Evolutionary conservation across 2,113 vertebrate species (phyloP), one percentile per base, ranked within the genome.

Genomic region (Rhabdornis inornatus): DNA sequence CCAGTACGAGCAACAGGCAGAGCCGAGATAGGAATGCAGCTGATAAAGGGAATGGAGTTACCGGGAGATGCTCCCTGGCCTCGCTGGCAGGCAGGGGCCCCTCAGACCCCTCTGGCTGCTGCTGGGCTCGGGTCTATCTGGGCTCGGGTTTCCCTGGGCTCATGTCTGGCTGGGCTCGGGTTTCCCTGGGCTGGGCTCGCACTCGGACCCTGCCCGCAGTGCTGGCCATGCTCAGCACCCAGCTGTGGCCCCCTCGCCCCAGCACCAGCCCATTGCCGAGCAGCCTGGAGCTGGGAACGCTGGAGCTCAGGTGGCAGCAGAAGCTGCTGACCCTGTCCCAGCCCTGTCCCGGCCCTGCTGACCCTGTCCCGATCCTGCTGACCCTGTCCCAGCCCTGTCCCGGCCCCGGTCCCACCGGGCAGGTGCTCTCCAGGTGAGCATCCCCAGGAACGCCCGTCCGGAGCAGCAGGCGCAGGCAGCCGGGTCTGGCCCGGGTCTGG

Each of bases 241-340:
- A 0, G 1, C 1, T 3, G 35, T 9, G 47, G 30, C 37, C 4
- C 0, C 53, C 13, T 3, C 5, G 42, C 9, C 37, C 61, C 59
- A 4, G 66, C 57, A 7, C 14, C 47, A 42, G 16, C 66, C 21
- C 68, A 6, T 0, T 1, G 13, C 31, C 23, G 7, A 13, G 15
- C 31, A 11, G 47, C 23, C 28, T 1, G 4, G 13, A 11, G 5
- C 35, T 0, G 1, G 70, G 40, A 10, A 28, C 56, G 63, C 57
- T n/a, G 68, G 24, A 33, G 42, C 31, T 4, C 25, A 0, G 4
- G 56, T 0, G 2, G 71, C 6, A 0, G 30, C 52, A 40, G 28
- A 4, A 13, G 15, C 39, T 39, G 39, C 39, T 39, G 39, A 39
- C 39, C 39, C 39, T 11, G 39, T 39, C 39, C 39, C 39, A n/a